phyloP scores from a whole-genome alignment of 92 coral and sea anemone species.

The Scolanthus callimorphus region DNA sequence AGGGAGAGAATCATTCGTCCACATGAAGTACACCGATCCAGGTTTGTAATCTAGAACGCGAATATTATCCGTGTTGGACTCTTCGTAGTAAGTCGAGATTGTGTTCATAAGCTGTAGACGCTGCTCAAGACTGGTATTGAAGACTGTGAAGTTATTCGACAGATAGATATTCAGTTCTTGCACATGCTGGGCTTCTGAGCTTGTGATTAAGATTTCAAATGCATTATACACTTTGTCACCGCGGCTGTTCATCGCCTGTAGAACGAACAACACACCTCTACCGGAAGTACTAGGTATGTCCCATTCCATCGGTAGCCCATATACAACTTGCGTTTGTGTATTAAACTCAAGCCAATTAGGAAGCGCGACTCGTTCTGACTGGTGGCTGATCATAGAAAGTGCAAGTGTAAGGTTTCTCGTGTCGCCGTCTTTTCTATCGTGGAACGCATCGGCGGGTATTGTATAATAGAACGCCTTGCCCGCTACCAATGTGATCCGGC shows the following conservation, averaged over 20 bases:
- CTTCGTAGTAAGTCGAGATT: conserved; percentile 63
- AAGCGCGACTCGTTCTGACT: conserved; percentile 14
- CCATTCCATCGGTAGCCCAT: conserved; percentile 70
- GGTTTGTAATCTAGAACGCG: conserved; percentile 41
- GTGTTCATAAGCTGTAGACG: conserved; percentile 54
- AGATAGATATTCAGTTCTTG: conserved; percentile 54
- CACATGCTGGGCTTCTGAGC: conserved; percentile 40
- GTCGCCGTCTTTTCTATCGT: conserved; percentile 80
- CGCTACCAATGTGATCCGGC: conserved; percentile 63
- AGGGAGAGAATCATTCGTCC: conserved; percentile 88
- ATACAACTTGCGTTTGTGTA: conserved; percentile 49
- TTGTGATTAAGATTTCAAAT: conserved; percentile 63
- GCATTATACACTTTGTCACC: conserved; percentile 67
- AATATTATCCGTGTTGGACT: conserved; percentile 48
- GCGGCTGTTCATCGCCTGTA: conserved; percentile 63
- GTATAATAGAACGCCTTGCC: conserved; percentile 61
- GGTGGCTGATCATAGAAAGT: conserved; percentile 15
- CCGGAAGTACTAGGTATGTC: conserved; percentile 44
- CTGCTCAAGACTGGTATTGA: conserved; percentile 54
- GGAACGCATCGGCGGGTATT: conserved; percentile 80
- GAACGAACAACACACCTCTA: conserved; percentile 53
- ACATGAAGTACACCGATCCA: conserved; percentile 79
- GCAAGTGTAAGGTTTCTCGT: conserved; percentile 66
- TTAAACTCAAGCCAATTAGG: conserved; percentile 81
- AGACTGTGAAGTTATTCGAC: conserved; percentile 40